Base-by-base conservation (phyloP, 2,888 invertebrate genomes). In the Flabesymbios commensalis region DNA sequence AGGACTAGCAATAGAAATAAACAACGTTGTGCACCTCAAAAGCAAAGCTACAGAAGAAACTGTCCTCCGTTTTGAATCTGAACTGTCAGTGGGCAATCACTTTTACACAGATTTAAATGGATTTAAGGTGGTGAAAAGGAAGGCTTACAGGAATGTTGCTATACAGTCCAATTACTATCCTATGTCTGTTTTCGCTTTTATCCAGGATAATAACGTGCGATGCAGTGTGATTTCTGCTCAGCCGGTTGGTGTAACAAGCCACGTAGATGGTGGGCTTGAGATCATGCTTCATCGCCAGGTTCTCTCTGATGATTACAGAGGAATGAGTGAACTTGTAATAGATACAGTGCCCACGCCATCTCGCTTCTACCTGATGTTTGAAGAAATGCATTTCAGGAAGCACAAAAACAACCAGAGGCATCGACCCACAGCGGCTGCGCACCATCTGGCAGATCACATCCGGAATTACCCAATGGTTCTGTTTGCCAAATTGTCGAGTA, bases 341-440 rank as follows among this genome's bases (percentile, higher is more conserved):
- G 81, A 81, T 67, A 78, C 64, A 43, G 62, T 51, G 24, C 42
- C 41, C 5, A 62, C 63, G 10, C 59, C 55, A 2, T 62, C 64
- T 55, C 54, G 53, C n/a, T 70, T 70, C 49, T 57, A 54, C 29
- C 45, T 70, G 26, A 32, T 70, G 3, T 14, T 67, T 1, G 70
- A 70, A 22, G 3, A 31, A 10, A 7, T 53, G 7, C 26, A 61
- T 31, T 14, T 36, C 1, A n/a, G n/a, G n/a, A n/a, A n/a, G n/a
- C n/a, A n/a, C n/a, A n/a, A n/a, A n/a, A n/a, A n/a, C n/a, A n/a
- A n/a, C n/a, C n/a, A n/a, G n/a, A n/a, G n/a, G n/a, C n/a, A n/a
- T n/a, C n/a, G n/a, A n/a, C 86, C 88, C 3, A 85, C 89, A 0
- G 75, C 89, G 19, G 85, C 88, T 19, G 86, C 88, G n/a, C 88